Base-by-base conservation (phyloP, 2,113 vertebrate species). In the Myotis davidii region DNA sequence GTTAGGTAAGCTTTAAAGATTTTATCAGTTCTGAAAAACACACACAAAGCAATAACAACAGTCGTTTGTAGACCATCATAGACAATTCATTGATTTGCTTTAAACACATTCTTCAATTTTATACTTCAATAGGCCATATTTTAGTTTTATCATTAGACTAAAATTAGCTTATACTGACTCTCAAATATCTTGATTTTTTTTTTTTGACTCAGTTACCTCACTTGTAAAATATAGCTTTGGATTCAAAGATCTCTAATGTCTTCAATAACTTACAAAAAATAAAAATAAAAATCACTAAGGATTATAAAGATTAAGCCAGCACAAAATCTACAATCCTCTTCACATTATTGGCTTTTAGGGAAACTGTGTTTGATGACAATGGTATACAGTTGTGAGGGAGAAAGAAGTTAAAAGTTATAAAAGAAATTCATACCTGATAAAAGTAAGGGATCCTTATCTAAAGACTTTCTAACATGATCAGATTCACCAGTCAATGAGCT, bases 401-500 rank as follows among this genome's bases (percentile, higher is more conserved):
- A 18, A 64, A 94, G 67, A 61, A 9, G 27, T 52, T 70, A 64
- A 70, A 86, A 76, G 77, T 77, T 45, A 76, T 39, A n/a, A 54
- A 95, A 91, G 52, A 73, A 94, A 90, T 88, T 97, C 97, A 48
- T 97, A 99, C 99, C 99, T 98, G 99, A 99, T 91, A 99, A 98
- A 95, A 99, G 99, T 99, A 99, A 99, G 84, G 99, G 99, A 98
- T 99, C 99, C 98, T 99, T 99, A 97, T 99, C 99, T 97, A 98
- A 97, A 25, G 98, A 99, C 97, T 99, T 99, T 98, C 99, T 99
- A 97, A 99, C 99, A 92, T 99, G 99, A 98, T 99, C 99, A 69
- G 99, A 99, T 98, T 99, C 99, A 94, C 99, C 99, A 79, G 99
- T 99, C 97, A 99, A 98, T 0, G 99, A 99, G 97, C 99, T 99